Evolutionary conservation across 2,888 invertebrate genomes (phyloP).

Genomic region (Eilema caniola): DNA sequence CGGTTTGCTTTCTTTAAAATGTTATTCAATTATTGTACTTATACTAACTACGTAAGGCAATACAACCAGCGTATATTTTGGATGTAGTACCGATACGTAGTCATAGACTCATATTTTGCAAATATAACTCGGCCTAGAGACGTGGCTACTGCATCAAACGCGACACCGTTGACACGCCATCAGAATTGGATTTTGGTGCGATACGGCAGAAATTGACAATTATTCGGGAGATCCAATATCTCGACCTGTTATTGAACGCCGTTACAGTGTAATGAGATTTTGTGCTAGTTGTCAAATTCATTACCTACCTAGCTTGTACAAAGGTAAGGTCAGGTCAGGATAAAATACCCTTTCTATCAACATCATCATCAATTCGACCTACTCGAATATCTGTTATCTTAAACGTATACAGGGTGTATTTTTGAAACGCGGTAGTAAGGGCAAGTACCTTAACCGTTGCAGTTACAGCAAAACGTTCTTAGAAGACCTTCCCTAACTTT

Average conservation of each 20-base stretch:
- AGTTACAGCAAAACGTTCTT: too few species aligned
- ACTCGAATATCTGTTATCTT: too few species aligned
- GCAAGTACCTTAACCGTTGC: too few species aligned
- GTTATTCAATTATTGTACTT: too few species aligned
- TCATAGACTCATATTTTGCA: neutral
- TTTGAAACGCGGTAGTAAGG: too few species aligned
- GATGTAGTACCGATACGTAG: neutral
- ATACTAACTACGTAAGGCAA: neutral
- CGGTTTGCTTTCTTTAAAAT: too few species aligned
- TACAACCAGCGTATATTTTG: neutral
- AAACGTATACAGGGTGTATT: too few species aligned
- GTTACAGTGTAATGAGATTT: constrained; percentile 9
- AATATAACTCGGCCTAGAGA: neutral
- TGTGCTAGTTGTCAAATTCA: constrained; percentile 5
- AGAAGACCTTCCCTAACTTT: too few species aligned
- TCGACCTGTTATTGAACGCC: constrained; percentile 30
- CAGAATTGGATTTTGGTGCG: constrained; percentile 27
- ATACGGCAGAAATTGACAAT: constrained; percentile 47
- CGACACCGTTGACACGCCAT: neutral
- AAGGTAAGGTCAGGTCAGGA: too few species aligned
- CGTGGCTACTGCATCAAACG: neutral
- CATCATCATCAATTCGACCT: too few species aligned
- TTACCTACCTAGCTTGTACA: neutral
- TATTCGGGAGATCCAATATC: constrained; percentile 25
- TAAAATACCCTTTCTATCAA: too few species aligned